Conservation (phyloP, 2,797 vertebrate species). For the Diceros bicornis region DNA sequence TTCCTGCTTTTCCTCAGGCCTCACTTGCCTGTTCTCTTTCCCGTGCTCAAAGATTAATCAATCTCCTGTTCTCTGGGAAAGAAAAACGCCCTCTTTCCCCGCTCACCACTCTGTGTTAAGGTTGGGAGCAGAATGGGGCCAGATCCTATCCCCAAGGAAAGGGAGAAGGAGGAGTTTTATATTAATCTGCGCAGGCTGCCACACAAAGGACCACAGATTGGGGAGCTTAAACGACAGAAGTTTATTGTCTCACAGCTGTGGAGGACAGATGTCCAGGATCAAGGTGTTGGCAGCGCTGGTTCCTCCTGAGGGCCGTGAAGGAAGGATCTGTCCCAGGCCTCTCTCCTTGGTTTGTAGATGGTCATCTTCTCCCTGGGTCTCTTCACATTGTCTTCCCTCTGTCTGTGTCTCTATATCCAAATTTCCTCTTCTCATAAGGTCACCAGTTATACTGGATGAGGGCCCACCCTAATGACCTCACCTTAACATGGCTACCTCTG, state of each 20-base stretch:
- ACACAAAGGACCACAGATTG: not conserved
- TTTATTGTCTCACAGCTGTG: not conserved
- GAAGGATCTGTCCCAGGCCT: not conserved
- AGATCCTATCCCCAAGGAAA: not conserved
- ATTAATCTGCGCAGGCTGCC: not conserved
- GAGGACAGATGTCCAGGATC: not conserved
- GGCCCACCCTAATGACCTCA: not conserved
- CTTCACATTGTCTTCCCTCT: not conserved
- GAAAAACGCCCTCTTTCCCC: not conserved
- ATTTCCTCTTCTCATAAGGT: not conserved
- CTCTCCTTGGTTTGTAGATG: not conserved
- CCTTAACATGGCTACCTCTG: not conserved
- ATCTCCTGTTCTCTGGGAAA: not conserved
- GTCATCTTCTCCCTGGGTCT: not conserved
- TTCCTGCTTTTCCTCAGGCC: constrained; percentile 24
- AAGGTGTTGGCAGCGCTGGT: not conserved
- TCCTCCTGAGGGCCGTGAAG: not conserved
- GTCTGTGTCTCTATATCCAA: not conserved
- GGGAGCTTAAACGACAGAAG: not conserved
- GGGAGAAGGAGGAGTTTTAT: not conserved
- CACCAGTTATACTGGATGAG: not conserved
- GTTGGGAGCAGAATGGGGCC: not conserved
- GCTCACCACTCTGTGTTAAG: not conserved
- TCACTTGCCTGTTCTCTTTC: not conserved
- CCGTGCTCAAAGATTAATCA: not conserved